Base-by-base conservation (phyloP, 2,888 invertebrate species). In the Nyleta sp. region DNA sequence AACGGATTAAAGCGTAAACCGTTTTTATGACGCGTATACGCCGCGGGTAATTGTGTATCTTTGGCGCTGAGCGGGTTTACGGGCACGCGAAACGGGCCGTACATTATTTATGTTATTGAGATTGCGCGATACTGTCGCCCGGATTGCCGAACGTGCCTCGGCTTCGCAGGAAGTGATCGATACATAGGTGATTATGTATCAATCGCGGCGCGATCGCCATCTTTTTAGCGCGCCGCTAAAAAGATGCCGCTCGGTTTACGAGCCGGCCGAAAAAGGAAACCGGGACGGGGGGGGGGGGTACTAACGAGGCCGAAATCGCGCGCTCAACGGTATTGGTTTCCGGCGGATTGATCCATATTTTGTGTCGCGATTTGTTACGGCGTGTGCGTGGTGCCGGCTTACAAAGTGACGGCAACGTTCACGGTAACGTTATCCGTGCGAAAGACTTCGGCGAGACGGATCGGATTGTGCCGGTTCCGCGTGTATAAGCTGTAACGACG, bases 31-130 rank as follows among this genome's bases (percentile, higher is more conserved):
- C 73, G 72, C 78, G 55, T 73, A 65, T 73, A 76, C 55, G 73
- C 67, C 71, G 64, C 59, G 72, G 72, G 75, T 81, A 80, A 80
- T 82, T 78, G 74, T 59, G 73, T 65, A 73, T 78, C 78, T 78
- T 78, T 62, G 78, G 59, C 52, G 52, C 38, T 67, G 70, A 57
- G 55, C 65, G 48, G 50, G 59, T 72, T 72, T 72, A 67, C 65
- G 71, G 60, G 40, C 5, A 65, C 62, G 59, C 59, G 52, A 59
- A 70, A 77, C 71, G 71, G 77, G 65, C 42, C 20, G 53, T 68
- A 73, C 78, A 78, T 67, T 72, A 78, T 78, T 72, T 78, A 78
- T 73, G 62, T 68, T 65, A 78, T 72, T 72, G 67, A 72, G 62
- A 72, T 75, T 68, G 55, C 28, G 42, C 13, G 75, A 62, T 62